These are phyloP conservation scores for Bibio marci DNA, from an alignment of 2,888 invertebrate species.

Conservation along the genomic window DNA sequence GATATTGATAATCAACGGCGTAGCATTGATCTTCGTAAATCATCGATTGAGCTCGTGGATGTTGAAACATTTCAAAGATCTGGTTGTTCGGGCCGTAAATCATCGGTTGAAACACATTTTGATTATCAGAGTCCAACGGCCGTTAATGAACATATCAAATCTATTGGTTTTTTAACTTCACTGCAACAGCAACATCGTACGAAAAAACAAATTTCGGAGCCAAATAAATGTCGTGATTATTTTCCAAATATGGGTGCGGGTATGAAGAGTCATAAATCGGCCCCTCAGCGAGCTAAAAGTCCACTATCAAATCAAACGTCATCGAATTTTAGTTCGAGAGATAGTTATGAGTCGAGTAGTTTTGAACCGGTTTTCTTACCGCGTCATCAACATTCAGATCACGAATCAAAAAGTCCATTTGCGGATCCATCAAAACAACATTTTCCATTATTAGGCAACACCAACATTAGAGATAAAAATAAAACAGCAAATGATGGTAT, in stretches of 20 bases:
- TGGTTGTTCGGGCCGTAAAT: slow-evolving; percentile 23
- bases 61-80: slow-evolving; percentile 27
- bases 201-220: slow-evolving; percentile 26
- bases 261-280: slow-evolving; percentile 7
- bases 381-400: too few species aligned
- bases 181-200: slow-evolving; percentile 10
- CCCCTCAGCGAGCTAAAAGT: slow-evolving; percentile 30
- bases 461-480: slow-evolving; percentile 14
- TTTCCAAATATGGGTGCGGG: slow-evolving; percentile 1
- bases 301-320: slow-evolving; percentile 30
- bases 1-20: slow-evolving; percentile 20
- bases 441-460: slow-evolving; percentile 18
- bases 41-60: slow-evolving; percentile 29
- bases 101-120: slow-evolving; percentile 29
- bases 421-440: slow-evolving; percentile 34
- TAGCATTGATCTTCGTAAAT: slow-evolving; percentile 23
- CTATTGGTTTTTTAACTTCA: too few species aligned
- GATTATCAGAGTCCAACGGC: slow-evolving; percentile 22
- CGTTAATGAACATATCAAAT: too few species aligned
- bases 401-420: slow-evolving; percentile 35
- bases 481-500: too few species aligned
- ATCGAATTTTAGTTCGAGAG: slow-evolving; percentile 30
- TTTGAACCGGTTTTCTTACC: too few species aligned
- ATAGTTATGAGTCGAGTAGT: slow-evolving; percentile 26
- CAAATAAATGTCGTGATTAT: slow-evolving; percentile 18